phyloP scores from a whole-genome alignment of 2,797 vertebrate genomes.

The Parambassis ranga region DNA sequence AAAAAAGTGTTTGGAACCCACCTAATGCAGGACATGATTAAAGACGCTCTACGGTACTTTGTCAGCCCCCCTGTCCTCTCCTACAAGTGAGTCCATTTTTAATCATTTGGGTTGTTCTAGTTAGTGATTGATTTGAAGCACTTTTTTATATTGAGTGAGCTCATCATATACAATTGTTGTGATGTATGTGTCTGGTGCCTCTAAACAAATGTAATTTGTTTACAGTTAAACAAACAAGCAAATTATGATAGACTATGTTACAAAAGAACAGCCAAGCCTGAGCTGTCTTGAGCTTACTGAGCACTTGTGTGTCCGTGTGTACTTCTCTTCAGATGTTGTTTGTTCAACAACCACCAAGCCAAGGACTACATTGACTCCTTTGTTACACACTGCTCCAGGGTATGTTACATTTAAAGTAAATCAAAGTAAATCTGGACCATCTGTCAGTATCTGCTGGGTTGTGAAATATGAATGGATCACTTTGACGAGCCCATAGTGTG shows the following conservation, averaged over 20 bases:
- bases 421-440: background rate
- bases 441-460: background rate
- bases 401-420: conserved; percentile 67
- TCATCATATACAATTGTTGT: no score
- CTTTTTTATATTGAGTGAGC: background rate
- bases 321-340: conserved; percentile 85
- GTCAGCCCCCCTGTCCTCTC: conserved; percentile 98
- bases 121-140: background rate
- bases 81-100: conserved; percentile 85
- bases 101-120: background rate
- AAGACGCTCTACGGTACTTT: conserved; percentile 95
- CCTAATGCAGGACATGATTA: conserved; percentile 99
- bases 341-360: conserved; percentile 98
- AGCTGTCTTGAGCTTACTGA: background rate
- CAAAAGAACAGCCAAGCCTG: background rate
- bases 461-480: no score
- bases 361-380: conserved; percentile 99
- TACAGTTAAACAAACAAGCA: background rate
- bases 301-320: background rate
- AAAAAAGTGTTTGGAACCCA: conserved; percentile 98
- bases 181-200: no score
- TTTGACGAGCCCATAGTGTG: no score
- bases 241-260: background rate
- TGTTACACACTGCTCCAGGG: conserved; percentile 96
- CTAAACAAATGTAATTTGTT: no score